phyloP scores from a whole-genome alignment of 2,888 invertebrate genomes.

The Thalpophila matura region DNA sequence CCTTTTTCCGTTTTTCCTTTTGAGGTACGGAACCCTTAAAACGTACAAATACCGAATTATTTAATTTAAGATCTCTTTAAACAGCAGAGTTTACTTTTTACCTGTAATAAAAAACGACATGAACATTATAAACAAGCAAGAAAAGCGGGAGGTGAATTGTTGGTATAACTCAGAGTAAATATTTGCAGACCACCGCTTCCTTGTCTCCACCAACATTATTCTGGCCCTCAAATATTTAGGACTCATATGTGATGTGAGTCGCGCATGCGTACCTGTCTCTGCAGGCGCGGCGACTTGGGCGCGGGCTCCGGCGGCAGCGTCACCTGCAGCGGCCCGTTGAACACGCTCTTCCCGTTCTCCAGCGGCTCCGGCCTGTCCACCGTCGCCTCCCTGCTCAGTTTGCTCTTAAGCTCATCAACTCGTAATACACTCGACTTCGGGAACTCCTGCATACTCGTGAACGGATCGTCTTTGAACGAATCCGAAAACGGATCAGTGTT shows the following conservation, averaged over 20 bases:
- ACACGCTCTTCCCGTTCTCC: conserved; percentile 81
- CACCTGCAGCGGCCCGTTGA: conserved; percentile 93
- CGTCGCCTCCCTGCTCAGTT: conserved; percentile 68
- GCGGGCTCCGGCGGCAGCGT: conserved; percentile 92
- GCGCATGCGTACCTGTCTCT: conserved; percentile 81
- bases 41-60: too few relatives aligned
- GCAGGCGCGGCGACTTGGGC: conserved; percentile 83
- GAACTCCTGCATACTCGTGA: conserved; percentile 86
- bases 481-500: conserved; percentile 93
- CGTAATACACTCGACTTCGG: conserved; percentile 74
- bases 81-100: too few relatives aligned
- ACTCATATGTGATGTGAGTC: too few relatives aligned
- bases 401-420: conserved; percentile 76
- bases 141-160: not conserved
- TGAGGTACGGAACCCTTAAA: too few relatives aligned
- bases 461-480: conserved; percentile 91
- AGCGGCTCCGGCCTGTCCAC: conserved; percentile 65
- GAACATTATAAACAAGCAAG: not conserved
- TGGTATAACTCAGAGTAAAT: too few relatives aligned
- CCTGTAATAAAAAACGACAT: too few relatives aligned
- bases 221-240: too few relatives aligned
- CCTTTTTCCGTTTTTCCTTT: too few relatives aligned
- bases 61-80: too few relatives aligned
- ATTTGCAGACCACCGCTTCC: too few relatives aligned
- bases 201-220: too few relatives aligned